Evolutionary conservation across 2,888 invertebrate species (phyloP).

Genomic region (Deilephila porcellus): DNA sequence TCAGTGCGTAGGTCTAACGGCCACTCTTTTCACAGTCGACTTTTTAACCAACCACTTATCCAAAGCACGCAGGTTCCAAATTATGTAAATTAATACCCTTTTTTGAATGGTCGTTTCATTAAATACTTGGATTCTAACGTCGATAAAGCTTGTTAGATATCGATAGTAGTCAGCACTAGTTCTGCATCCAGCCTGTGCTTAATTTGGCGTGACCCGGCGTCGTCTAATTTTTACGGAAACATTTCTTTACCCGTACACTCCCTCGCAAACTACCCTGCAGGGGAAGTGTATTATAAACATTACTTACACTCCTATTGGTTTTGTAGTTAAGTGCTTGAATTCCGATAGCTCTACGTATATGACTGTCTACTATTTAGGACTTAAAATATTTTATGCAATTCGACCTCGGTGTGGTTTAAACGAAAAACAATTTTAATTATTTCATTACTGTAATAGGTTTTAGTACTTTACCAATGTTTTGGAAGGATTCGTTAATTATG

Average conservation of each 20-base stretch:
- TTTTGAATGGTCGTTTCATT: too few species aligned
- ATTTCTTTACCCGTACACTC: slow-evolving; percentile 57
- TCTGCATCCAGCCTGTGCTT: slow-evolving; percentile 53
- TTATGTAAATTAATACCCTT: too few species aligned
- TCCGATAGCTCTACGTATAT: background rate
- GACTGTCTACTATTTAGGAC: background rate
- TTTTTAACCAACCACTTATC: too few species aligned
- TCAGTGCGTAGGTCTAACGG: too few species aligned
- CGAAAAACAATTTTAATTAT: too few species aligned
- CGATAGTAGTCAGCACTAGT: slow-evolving; percentile 46
- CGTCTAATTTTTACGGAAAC: slow-evolving; percentile 71
- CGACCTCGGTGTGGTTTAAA: too few species aligned
- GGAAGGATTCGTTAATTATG: too few species aligned
- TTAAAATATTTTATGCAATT: background rate
- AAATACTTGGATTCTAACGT: background rate
- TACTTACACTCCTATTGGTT: slow-evolving; percentile 30
- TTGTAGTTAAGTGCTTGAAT: background rate
- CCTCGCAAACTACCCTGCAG: slow-evolving; percentile 33
- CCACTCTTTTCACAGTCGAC: too few species aligned
- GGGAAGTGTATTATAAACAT: slow-evolving; percentile 32
- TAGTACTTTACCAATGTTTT: too few species aligned
- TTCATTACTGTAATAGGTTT: too few species aligned
- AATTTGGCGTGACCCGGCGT: slow-evolving; percentile 65
- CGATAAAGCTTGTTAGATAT: background rate
- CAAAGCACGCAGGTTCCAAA: too few species aligned